Evolutionary conservation across 2,888 invertebrate species (phyloP), one percentile per base, ranked within the genome.

Genomic region (Tetropium fuscum): DNA sequence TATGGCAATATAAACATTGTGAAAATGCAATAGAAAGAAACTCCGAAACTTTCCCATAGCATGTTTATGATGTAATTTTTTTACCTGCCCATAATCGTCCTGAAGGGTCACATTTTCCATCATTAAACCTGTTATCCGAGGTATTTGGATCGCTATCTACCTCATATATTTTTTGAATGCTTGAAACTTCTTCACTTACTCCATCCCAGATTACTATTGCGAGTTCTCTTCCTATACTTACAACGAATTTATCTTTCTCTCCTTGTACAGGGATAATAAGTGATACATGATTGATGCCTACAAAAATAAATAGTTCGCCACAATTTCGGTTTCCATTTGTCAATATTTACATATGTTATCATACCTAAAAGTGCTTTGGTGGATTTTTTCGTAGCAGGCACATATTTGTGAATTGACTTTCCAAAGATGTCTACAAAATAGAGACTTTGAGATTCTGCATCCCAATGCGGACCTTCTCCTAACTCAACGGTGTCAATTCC

Each of bases 401-500:
- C 66, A 40, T 71, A 77, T 55, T 68, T 72, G 43, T 75, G 66
- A 32, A 76, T 70, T n/a, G 62, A 59, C 57, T 73, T 68, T 40
- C 71, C 72, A 16, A 72, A 67, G 45, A 90, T 86, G 78, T 90
- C 89, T 63, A 90, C 88, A 76, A 85, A 89, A 80, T 88, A 90
- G 6, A 91, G 82, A 40, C 83, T 85, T 75, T 88, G 86, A 27
- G 84, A 83, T 18, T 78, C 78, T 25, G 82, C 80, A 77, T 88
- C 87, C 90, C 90, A 91, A 76, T 90, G 89, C 0, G 91, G 91
- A 8, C 90, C 90, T 80, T 91, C 91, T 58, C 90, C 90, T 44
- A 90, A 81, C 72, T 83, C 79, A 63, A 85, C 82, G 71, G 83
- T 80, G 63, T 85, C 83, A 1, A 85, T 83, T 57, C 79, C 77